Conservation (phyloP, 2,797 vertebrate genomes). For the Lepus oiostolus region DNA sequence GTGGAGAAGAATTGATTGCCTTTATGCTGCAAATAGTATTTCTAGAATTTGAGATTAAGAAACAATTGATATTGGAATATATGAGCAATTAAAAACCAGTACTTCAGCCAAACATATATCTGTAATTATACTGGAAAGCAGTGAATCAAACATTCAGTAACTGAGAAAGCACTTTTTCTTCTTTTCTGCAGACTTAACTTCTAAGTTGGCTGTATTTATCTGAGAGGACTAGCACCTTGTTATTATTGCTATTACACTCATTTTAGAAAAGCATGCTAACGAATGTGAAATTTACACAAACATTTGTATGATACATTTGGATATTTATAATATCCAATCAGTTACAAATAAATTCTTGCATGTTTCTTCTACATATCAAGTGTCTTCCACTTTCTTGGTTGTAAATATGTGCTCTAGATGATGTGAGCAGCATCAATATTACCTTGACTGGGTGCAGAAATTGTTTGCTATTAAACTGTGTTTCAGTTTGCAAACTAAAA, state of each 20-base stretch:
- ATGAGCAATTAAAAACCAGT: slow-evolving; percentile 15
- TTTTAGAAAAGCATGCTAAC: background rate
- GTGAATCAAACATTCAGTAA: slow-evolving; percentile 38
- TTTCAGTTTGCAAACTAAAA: slow-evolving; percentile 93
- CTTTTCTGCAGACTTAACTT: slow-evolving; percentile 32
- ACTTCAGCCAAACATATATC: background rate
- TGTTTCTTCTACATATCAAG: slow-evolving; percentile 67
- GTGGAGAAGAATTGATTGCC: background rate
- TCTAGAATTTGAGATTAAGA: slow-evolving; percentile 26
- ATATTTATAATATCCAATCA: background rate
- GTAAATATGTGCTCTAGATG: slow-evolving; percentile 77
- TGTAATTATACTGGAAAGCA: slow-evolving; percentile 26
- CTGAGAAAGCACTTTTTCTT: slow-evolving; percentile 50
- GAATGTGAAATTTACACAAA: slow-evolving; percentile 66
- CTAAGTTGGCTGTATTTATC: background rate
- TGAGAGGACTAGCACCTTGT: background rate
- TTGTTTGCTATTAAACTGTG: slow-evolving; percentile 83
- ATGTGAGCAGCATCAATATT: slow-evolving; percentile 75
- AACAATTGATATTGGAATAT: background rate
- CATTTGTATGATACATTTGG: background rate
- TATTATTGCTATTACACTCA: background rate
- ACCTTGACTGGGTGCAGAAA: slow-evolving; percentile 72
- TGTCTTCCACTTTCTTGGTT: slow-evolving; percentile 75
- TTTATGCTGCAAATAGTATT: slow-evolving; percentile 22
- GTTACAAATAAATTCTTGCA: slow-evolving; percentile 68